Evolutionary conservation across 2,113 vertebrate genomes (phyloP).

Genomic region (Stegostoma tigrinum): DNA sequence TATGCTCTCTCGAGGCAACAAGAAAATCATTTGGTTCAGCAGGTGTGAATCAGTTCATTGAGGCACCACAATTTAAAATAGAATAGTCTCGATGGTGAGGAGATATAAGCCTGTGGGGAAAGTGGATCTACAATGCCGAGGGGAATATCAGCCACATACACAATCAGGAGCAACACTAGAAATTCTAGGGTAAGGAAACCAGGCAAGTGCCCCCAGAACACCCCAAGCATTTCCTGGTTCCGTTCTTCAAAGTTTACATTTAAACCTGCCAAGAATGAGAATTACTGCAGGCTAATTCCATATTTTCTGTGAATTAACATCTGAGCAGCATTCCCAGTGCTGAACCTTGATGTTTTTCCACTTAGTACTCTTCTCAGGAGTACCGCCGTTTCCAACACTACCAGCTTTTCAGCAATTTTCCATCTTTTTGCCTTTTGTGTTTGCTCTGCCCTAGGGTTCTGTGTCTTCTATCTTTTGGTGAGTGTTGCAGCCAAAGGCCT

Average conservation of each 20-base stretch:
- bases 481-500: neutral
- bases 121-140: neutral
- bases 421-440: neutral
- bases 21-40: neutral
- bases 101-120: neutral
- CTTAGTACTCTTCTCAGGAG: neutral
- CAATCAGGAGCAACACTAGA: neutral
- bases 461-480: neutral
- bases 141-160: neutral
- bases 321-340: neutral
- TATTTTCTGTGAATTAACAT: neutral
- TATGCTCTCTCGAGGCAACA: neutral
- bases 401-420: neutral
- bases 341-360: neutral
- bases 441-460: neutral
- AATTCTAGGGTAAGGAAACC: neutral
- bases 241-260: neutral
- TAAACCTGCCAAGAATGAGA: neutral
- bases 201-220: neutral
- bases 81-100: neutral
- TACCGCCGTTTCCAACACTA: neutral
- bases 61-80: neutral
- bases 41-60: neutral
- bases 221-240: neutral
- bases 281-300: neutral